Base-by-base conservation (phyloP, 1,140 invertebrate genomes). In the Ruditapes philippinarum region DNA sequence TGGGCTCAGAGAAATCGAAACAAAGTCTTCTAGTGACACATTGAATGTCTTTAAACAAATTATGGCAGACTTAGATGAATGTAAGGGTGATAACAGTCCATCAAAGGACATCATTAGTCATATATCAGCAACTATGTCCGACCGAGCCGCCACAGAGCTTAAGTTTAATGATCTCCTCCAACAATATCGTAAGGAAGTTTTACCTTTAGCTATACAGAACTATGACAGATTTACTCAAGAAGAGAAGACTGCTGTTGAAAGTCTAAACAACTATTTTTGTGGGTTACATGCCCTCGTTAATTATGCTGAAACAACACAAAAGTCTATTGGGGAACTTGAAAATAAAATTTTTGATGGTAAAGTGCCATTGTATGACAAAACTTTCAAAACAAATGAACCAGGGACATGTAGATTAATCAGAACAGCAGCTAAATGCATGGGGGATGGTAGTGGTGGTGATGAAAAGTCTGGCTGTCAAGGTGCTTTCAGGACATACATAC, bases 71-170 rank as follows among this genome's bases (percentile, higher is more conserved):
- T 19, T 79, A 14, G 76, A 79, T 54, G 42, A 36, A 9, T 36
- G 33, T 28, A n/a, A 42, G 4, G 9, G n/a, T 14, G 31, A 51
- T 36, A 28, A 65, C 14, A 3, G 12, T 25, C 38, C 45, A 11
- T 62, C 79, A 36, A 60, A 17, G 40, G 79, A 82, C 31, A 82
- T 82, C 2, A 33, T 65, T 25, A 22, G 36, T 42, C 49, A 83
- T 42, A 68, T 84, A n/a, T n/a, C 42, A 9, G 51, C 38, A 28
- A 84, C 81, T 11, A 82, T 82, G 79, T 82, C 79, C 2, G 79
- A 82, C 38, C 54, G 79, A 3, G 76, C 79, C 2, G 79, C 79
- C 14, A 65, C 81, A n/a, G 81, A 84, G 40, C 40, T 84, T n/a
- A 42, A 51, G 9, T 73, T 84, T 51, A 84, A 84, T 51, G n/a